A percentile compares a stretch with the other conserved stretches of the same genome.
phyloP scores from a whole-genome alignment of 2,888 invertebrate genomes.

The Volucella inanis region DNA sequence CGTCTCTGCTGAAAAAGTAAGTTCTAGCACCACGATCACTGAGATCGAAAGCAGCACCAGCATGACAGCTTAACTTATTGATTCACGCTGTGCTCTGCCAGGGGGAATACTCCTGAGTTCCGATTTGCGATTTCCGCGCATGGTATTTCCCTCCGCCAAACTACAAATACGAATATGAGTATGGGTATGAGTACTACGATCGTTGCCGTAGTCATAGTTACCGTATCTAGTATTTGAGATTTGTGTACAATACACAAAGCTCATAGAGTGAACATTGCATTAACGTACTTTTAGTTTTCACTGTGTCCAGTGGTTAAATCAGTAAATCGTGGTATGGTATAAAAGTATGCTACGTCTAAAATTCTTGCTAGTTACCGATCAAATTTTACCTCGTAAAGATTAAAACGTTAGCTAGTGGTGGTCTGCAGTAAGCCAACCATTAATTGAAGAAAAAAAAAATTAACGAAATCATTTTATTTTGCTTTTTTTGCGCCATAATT shows the following conservation, averaged over 20 bases:
- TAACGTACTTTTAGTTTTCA: conserved; percentile 32
- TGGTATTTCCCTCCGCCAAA: conserved; percentile 50
- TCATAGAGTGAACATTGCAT: conserved; percentile 54
- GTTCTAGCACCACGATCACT: conserved; percentile 7
- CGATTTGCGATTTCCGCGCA: conserved; percentile 69
- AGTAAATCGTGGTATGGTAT: conserved; percentile 67
- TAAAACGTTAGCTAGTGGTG: conserved; percentile 51
- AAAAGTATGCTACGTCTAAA: conserved; percentile 76
- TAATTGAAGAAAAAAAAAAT: conserved; percentile 16
- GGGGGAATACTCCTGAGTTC: conserved; percentile 58
- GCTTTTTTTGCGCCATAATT: conserved; percentile 16
- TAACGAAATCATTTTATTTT: conserved; percentile 18
- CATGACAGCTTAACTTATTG: conserved; percentile 37
- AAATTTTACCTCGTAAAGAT: conserved; percentile 78
- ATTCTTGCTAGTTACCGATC: conserved; percentile 82
- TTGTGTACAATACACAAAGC: conserved; percentile 65
- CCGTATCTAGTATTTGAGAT: conserved; percentile 43
- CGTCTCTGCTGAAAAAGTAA: conserved; percentile 30
- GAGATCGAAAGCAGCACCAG: background rate
- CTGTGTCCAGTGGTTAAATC: conserved; percentile 56
- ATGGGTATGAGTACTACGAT: too few relatives aligned
- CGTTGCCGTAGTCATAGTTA: background rate
- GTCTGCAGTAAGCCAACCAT: conserved; percentile 16
- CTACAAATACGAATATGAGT: background rate
- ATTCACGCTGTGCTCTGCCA: conserved; percentile 58